A percentile compares a stretch with the other conserved stretches of the same genome.
phyloP scores from a whole-genome alignment of 2,888 invertebrate species.

The Pterostichus madidus region DNA sequence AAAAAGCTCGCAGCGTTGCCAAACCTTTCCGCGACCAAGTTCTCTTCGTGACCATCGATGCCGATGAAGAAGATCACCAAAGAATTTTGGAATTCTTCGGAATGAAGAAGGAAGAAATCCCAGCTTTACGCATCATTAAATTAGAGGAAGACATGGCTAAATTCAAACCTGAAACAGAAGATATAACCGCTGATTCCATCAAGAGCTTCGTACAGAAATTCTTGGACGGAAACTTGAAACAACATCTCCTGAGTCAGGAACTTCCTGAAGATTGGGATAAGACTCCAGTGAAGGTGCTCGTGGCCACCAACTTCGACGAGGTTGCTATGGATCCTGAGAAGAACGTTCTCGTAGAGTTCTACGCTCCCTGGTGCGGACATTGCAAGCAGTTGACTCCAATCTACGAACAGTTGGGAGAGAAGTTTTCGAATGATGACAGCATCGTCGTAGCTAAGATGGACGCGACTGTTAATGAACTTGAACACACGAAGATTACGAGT shows the following conservation, averaged over 20 bases:
- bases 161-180: conserved; percentile 92
- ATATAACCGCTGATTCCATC: conserved; percentile 84
- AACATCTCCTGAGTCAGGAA: conserved; percentile 96
- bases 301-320: conserved; percentile 96
- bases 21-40: conserved; percentile 94
- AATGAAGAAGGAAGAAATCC: conserved; percentile 95
- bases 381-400: conserved; percentile 98
- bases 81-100: conserved; percentile 99
- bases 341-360: conserved; percentile 98
- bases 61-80: conserved; percentile 96
- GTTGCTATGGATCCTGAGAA: conserved; percentile 93
- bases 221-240: conserved; percentile 95
- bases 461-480: conserved; percentile 98
- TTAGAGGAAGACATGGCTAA: conserved; percentile 98
- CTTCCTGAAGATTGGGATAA: conserved; percentile 98
- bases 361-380: conserved; percentile 99
- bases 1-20: conserved; percentile 90
- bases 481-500: conserved; percentile 95
- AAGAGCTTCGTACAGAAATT: conserved; percentile 92
- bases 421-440: conserved; percentile 90
- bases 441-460: conserved; percentile 99
- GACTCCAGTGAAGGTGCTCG: conserved; percentile 94
- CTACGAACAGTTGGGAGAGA: conserved; percentile 97
- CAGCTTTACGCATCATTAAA: conserved; percentile 94
- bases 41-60: conserved; percentile 96